Percentiles rank a stretch among this genome's conserved stretches.
Evolutionary conservation across 2,113 vertebrate species (phyloP).

Genomic region (Azemiops feae): DNA sequence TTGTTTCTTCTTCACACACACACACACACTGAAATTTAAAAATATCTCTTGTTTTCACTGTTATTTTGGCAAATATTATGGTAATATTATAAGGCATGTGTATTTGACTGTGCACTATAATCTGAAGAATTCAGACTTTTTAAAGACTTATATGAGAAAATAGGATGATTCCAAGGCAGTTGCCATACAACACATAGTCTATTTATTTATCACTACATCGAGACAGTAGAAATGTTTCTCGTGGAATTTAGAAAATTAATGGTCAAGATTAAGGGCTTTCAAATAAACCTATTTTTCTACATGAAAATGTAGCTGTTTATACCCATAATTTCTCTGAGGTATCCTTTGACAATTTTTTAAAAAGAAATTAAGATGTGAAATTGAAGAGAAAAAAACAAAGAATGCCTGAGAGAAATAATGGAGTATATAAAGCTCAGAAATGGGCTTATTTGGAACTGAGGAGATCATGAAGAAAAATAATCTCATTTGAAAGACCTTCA

Average conservation of each 20-base stretch:
- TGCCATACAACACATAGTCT: neutral
- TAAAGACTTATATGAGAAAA: neutral
- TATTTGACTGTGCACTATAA: neutral
- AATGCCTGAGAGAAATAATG: neutral
- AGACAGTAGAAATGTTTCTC: neutral
- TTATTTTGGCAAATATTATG: neutral
- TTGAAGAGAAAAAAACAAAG: neutral
- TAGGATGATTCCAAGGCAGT: neutral
- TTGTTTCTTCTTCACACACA: neutral
- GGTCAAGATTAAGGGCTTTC: neutral
- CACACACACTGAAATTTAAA: neutral
- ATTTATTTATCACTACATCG: neutral
- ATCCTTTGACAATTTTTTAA: neutral
- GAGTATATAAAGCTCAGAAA: slow-evolving; percentile 6
- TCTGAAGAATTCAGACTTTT: neutral
- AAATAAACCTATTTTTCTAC: neutral
- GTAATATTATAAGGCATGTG: neutral
- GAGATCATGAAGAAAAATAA: slow-evolving; percentile 37
- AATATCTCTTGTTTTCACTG: neutral
- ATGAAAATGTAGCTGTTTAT: neutral
- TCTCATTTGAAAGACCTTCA: slow-evolving; percentile 52
- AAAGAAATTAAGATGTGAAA: neutral
- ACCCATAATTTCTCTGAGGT: neutral
- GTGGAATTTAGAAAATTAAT: neutral
- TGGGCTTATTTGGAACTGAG: slow-evolving; percentile 39